These are phyloP conservation scores for Siniperca knerii DNA, from an alignment of 2,113 vertebrate genomes.

Conservation along the genomic window DNA sequence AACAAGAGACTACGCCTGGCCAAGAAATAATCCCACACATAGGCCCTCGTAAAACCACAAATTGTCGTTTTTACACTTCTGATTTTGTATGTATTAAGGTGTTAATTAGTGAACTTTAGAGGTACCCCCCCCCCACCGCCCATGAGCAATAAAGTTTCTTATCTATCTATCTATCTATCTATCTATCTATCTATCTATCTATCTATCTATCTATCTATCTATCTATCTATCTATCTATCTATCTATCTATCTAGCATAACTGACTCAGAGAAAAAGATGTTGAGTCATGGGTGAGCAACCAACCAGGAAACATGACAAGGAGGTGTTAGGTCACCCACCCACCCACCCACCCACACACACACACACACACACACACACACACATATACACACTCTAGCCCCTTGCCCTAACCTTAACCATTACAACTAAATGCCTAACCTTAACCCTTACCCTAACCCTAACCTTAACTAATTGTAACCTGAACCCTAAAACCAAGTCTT, in stretches of 20 bases:
- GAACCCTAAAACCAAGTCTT: no score
- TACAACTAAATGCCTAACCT: no score
- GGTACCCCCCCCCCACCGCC: no score
- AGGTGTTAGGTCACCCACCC: constrained; percentile 62
- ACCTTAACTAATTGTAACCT: no score
- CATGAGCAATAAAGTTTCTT: neutral
- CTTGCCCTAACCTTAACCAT: no score
- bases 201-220: constrained; percentile 41
- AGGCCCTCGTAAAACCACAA: no score
- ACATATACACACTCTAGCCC: constrained; percentile 23
- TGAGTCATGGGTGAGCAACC: constrained; percentile 63
- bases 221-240: constrained; percentile 24
- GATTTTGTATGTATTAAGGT: no score
- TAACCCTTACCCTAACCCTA: no score
- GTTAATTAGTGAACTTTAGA: no score
- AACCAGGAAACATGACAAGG: constrained; percentile 63
- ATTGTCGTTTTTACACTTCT: no score
- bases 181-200: constrained; percentile 28
- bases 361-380: constrained; percentile 45
- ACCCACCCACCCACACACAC: constrained; percentile 23
- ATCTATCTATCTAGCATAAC: constrained; percentile 16
- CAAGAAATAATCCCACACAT: no score
- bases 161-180: constrained; percentile 32
- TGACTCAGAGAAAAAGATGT: constrained; percentile 21
- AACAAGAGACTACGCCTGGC: no score